phyloP scores from a whole-genome alignment of 1,140 invertebrate species.

The Brachionus sp. region DNA sequence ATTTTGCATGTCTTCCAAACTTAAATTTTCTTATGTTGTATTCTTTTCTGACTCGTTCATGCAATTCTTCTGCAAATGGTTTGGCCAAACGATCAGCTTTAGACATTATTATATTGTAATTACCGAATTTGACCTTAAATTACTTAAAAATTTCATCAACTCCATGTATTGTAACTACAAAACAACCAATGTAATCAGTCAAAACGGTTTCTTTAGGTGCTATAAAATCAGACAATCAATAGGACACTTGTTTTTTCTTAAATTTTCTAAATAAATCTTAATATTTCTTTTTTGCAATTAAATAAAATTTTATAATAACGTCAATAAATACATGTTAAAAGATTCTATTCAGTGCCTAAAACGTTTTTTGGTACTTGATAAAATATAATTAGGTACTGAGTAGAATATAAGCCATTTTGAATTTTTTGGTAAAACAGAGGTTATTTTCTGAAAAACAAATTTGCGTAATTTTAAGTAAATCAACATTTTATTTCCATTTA shows the following conservation, averaged over 20 bases:
- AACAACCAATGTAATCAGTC: constrained; percentile 65
- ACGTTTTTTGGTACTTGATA: too few relatives aligned
- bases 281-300: too few relatives aligned
- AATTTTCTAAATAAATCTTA: too few relatives aligned
- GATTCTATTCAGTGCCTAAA: too few relatives aligned
- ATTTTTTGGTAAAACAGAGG: too few relatives aligned
- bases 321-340: too few relatives aligned
- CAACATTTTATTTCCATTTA: too few relatives aligned
- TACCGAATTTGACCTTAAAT: constrained; percentile 14
- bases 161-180: constrained; percentile 65
- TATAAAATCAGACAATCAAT: constrained; percentile 66
- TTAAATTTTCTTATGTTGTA: constrained; percentile 62
- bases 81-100: constrained; percentile 66
- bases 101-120: constrained; percentile 62
- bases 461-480: too few relatives aligned
- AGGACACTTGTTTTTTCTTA: constrained; percentile 50
- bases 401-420: too few relatives aligned
- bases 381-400: too few relatives aligned
- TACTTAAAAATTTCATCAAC: constrained; percentile 58
- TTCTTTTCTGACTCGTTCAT: constrained; percentile 62
- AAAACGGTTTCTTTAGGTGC: constrained; percentile 62
- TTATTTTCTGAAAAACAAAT: too few relatives aligned
- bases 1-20: constrained; percentile 63
- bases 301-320: too few relatives aligned
- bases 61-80: constrained; percentile 66